Conservation (phyloP, 1,140 invertebrate species). For the Akabosia matsudoensis region DNA sequence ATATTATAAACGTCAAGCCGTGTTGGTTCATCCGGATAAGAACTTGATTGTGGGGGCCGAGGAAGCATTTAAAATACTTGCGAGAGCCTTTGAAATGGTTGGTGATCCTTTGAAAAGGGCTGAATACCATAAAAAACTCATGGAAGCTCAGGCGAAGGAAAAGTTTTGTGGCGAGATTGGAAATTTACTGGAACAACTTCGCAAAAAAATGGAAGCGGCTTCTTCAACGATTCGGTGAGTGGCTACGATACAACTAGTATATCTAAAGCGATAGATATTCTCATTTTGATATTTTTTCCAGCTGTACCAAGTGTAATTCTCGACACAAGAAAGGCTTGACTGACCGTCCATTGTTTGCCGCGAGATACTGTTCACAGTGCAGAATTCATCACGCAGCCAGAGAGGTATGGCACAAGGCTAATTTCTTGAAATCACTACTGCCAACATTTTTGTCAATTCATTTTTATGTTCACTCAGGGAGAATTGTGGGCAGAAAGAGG, state of each 20-base stretch:
- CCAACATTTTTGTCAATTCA: too few species aligned
- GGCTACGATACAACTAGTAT: neutral
- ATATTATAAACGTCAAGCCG: conserved; percentile 87
- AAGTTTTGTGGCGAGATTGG: conserved; percentile 79
- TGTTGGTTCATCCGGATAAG: conserved; percentile 92
- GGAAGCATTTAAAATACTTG: conserved; percentile 92
- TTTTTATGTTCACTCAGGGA: conserved; percentile 63
- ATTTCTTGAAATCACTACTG: too few species aligned
- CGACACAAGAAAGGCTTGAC: conserved; percentile 80
- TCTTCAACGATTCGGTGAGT: conserved; percentile 74
- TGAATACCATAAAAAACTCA: conserved; percentile 46
- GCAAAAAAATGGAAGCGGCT: conserved; percentile 89
- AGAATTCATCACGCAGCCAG: conserved; percentile 86
- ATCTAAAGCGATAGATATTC: neutral
- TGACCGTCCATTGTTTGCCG: conserved; percentile 81
- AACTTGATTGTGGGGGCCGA: conserved; percentile 90
- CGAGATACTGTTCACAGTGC: conserved; percentile 81
- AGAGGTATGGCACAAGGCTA: conserved; percentile 62
- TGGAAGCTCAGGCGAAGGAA: conserved; percentile 60
- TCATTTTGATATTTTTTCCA: conserved; percentile 41
- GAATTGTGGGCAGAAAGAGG: conserved; percentile 92
- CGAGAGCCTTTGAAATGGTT: conserved; percentile 86
- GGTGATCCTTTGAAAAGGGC: conserved; percentile 71
- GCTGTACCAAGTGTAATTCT: conserved; percentile 84
- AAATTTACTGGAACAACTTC: conserved; percentile 75